A percentile compares a stretch with the other conserved stretches of the same genome.
Conservation (phyloP, 2,113 vertebrate species). For the Ginglymostoma cirratum region DNA sequence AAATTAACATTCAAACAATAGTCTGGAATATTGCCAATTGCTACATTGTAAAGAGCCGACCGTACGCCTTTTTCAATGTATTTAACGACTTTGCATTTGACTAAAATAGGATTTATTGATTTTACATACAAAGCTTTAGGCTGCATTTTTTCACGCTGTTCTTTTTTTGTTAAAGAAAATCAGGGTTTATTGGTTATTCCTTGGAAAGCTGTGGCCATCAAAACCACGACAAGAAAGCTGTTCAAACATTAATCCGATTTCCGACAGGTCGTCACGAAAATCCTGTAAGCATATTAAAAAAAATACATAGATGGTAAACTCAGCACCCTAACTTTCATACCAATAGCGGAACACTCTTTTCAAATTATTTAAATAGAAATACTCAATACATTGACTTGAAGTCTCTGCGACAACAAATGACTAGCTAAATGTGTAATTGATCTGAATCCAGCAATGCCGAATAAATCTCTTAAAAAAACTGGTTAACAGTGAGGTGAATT, state of each 20-base stretch:
- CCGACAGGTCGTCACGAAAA: neutral
- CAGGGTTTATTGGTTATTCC: neutral
- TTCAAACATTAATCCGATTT: neutral
- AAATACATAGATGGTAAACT: neutral
- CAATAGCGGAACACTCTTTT: neutral
- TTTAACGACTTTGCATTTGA: constrained; percentile 17
- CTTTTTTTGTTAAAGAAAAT: constrained; percentile 17
- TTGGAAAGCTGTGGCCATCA: neutral
- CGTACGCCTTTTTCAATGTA: neutral
- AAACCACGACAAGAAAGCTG: neutral
- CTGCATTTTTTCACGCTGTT: constrained; percentile 31
- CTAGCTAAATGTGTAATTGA: constrained; percentile 23
- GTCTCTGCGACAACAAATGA: neutral
- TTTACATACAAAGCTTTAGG: constrained; percentile 4
- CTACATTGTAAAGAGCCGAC: neutral
- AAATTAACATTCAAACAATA: neutral
- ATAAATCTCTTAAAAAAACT: neutral
- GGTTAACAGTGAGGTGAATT: neutral
- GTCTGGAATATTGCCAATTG: neutral
- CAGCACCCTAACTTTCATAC: neutral
- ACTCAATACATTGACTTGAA: constrained; percentile 13
- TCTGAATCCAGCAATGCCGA: neutral
- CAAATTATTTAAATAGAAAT: neutral
- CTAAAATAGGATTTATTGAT: constrained; percentile 33
- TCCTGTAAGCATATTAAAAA: neutral